Evolutionary conservation across 2,797 vertebrate species (phyloP).

Genomic region (Acrossocheilus wenchowensis): DNA sequence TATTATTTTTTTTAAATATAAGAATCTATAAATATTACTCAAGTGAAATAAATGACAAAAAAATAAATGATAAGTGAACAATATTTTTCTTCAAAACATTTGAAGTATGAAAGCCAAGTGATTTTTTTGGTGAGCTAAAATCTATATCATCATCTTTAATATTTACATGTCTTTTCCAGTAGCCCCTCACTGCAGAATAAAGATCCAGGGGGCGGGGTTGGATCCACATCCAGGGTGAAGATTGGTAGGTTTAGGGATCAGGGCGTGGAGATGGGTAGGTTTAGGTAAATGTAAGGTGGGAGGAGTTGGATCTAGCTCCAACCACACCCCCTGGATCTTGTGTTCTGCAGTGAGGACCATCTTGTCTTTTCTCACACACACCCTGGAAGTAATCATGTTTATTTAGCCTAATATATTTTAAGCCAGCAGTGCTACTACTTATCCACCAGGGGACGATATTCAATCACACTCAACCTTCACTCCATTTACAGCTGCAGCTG

Average conservation of each 20-base stretch:
- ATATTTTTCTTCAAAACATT: not conserved
- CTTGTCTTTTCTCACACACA: not conserved
- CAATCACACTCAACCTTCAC: conserved; percentile 15
- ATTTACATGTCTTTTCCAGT: conserved; percentile 3
- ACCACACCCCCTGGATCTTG: too few relatives aligned
- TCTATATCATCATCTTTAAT: not conserved
- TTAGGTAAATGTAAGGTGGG: too few relatives aligned
- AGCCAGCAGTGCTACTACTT: conserved; percentile 36
- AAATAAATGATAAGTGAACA: not conserved
- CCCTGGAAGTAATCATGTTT: conserved; percentile 6
- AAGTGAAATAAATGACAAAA: conserved; percentile 14
- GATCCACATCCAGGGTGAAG: too few relatives aligned
- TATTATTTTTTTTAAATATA: not conserved
- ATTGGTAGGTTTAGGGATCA: too few relatives aligned
- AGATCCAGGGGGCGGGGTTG: too few relatives aligned
- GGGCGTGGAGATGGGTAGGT: too few relatives aligned
- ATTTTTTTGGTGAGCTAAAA: not conserved
- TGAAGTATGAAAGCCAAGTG: not conserved
- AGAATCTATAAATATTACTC: not conserved
- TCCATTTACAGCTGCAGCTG: not conserved
- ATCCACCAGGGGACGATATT: conserved; percentile 25
- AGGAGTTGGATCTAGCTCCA: too few relatives aligned
- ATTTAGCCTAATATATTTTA: conserved; percentile 32
- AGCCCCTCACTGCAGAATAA: too few relatives aligned
- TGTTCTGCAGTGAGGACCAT: too few relatives aligned